Percentiles rank a stretch among this genome's conserved stretches.
Evolutionary conservation across 2,113 vertebrate species (phyloP).

Genomic region (Platysternon megacephalum): DNA sequence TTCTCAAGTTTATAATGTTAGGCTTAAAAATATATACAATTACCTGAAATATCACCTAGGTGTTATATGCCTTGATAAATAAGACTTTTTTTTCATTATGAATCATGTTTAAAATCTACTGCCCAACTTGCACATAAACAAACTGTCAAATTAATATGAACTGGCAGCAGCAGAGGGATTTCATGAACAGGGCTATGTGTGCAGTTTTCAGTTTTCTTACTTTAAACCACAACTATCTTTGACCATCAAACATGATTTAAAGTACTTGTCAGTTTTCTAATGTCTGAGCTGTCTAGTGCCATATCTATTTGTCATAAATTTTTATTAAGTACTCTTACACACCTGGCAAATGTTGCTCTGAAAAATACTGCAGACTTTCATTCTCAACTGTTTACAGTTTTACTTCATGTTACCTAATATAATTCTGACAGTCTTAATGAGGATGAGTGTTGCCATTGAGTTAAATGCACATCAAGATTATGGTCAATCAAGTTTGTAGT

Average conservation of each 20-base stretch:
- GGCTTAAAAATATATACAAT: neutral
- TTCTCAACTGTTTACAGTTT: neutral
- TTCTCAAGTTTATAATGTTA: neutral
- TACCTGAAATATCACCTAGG: neutral
- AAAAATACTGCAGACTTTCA: neutral
- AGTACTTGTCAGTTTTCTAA: neutral
- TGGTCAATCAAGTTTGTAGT: neutral
- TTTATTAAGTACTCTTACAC: neutral
- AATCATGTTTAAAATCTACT: neutral
- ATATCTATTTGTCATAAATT: neutral
- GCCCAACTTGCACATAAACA: neutral
- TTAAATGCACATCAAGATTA: slow-evolving; percentile 13
- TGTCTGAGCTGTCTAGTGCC: neutral
- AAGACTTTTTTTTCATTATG: neutral
- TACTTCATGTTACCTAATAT: neutral
- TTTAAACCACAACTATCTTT: neutral
- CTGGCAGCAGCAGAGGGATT: accelerated
- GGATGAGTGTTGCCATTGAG: neutral
- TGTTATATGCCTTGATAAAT: neutral
- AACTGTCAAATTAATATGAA: neutral
- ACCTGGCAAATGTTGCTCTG: neutral
- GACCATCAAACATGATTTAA: neutral
- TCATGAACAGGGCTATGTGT: neutral
- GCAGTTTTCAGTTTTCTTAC: neutral
- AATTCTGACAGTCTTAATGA: neutral